Conservation (phyloP, 2,113 vertebrate species). For the Poeciliopsis retropinna region DNA sequence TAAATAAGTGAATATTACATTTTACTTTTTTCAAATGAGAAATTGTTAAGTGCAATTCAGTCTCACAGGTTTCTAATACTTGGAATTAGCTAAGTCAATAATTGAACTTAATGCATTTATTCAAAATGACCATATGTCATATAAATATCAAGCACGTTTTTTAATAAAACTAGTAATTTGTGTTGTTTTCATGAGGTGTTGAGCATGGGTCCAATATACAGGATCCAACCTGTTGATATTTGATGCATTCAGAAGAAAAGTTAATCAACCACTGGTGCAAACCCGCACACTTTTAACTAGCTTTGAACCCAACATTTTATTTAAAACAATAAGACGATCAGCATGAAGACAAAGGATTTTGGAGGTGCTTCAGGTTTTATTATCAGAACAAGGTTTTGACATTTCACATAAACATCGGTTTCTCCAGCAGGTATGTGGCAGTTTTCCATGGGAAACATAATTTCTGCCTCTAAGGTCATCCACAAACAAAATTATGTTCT, state of each 20-base stretch:
- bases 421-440: neutral
- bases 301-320: too few relatives aligned
- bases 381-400: slow-evolving; percentile 18
- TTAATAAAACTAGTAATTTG: neutral
- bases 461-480: slow-evolving; percentile 4
- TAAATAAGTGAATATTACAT: too few relatives aligned
- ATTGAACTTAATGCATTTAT: neutral
- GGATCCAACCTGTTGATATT: neutral
- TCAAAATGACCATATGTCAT: neutral
- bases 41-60: too few relatives aligned
- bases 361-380: slow-evolving; percentile 35
- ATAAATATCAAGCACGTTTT: neutral
- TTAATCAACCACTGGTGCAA: neutral
- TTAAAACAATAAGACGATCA: neutral
- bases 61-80: too few relatives aligned
- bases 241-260: neutral
- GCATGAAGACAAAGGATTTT: neutral
- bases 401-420: neutral
- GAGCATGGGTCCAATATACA: neutral
- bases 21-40: too few relatives aligned
- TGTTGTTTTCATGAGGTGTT: neutral
- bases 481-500: neutral
- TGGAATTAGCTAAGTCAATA: too few relatives aligned
- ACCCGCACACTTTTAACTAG: neutral
- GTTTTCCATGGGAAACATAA: slow-evolving; percentile 61